Evolutionary conservation across 2,888 invertebrate genomes (phyloP).

Genomic region (Sisyra nigra): DNA sequence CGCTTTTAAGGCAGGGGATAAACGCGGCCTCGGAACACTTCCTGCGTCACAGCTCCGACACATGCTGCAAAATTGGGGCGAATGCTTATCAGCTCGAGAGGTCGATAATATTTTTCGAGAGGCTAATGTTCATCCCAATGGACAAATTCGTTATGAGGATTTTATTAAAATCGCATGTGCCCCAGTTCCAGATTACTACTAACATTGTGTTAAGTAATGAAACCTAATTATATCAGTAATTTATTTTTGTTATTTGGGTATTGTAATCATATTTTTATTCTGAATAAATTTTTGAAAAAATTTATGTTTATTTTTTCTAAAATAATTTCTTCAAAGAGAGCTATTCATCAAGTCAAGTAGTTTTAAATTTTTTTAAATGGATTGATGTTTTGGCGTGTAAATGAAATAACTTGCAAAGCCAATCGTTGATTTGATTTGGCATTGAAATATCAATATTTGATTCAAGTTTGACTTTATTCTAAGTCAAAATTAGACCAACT

Average conservation of each 20-base stretch:
- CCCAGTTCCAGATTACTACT: constrained; percentile 86
- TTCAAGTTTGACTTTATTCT: too few species aligned
- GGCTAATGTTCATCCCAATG: constrained; percentile 68
- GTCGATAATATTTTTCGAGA: constrained; percentile 84
- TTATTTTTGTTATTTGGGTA: not conserved
- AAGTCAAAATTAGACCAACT: too few species aligned
- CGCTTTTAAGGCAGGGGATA: constrained; percentile 80
- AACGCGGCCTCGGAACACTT: constrained; percentile 52
- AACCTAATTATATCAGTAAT: not conserved
- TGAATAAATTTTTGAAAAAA: constrained; percentile 1
- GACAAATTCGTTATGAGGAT: constrained; percentile 74
- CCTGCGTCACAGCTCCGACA: constrained; percentile 71
- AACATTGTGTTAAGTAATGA: constrained; percentile 16
- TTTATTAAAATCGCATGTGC: constrained; percentile 87
- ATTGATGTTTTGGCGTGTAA: not conserved
- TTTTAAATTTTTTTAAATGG: not conserved
- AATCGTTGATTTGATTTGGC: too few species aligned
- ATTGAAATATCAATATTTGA: too few species aligned
- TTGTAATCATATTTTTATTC: not conserved
- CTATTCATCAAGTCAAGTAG: too few species aligned
- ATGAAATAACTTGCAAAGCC: too few species aligned
- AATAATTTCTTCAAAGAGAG: too few species aligned
- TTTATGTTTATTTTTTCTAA: not conserved
- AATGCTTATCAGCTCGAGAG: constrained; percentile 59
- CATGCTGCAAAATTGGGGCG: constrained; percentile 83